Evolutionary conservation across 2,888 invertebrate species (phyloP).

Genomic region (Plutella xylostella): DNA sequence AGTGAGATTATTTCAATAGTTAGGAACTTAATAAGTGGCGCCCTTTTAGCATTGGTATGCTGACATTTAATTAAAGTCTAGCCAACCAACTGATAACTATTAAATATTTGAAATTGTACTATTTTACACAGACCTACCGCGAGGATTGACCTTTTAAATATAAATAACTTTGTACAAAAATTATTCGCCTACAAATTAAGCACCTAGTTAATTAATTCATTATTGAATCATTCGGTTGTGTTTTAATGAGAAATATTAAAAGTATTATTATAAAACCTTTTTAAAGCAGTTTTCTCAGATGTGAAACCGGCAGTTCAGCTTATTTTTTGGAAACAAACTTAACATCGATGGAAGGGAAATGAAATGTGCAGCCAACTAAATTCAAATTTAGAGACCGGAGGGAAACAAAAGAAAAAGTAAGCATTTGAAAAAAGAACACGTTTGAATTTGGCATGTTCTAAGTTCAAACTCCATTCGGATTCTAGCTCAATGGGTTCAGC

Average conservation of each 20-base stretch:
- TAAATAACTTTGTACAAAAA: too few relatives aligned
- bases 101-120: constrained; percentile 24
- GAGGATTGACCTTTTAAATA: constrained; percentile 1
- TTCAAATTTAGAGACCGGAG: constrained; percentile 1
- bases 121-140: constrained; percentile 7
- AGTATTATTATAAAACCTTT: too few relatives aligned
- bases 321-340: too few relatives aligned
- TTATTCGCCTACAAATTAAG: too few relatives aligned
- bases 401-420: neutral
- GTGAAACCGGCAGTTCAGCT: too few relatives aligned
- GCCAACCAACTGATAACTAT: constrained; percentile 33
- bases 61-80: constrained; percentile 52
- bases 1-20: too few relatives aligned
- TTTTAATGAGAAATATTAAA: too few relatives aligned
- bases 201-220: too few relatives aligned
- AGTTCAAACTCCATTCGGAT: constrained; percentile 46
- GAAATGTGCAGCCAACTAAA: neutral
- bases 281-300: too few relatives aligned
- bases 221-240: too few relatives aligned
- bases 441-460: constrained; percentile 24
- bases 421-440: constrained; percentile 27
- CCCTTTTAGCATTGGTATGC: constrained; percentile 45
- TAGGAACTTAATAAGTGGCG: constrained; percentile 31
- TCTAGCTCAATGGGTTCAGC: constrained; percentile 54
- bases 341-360: neutral